A percentile compares a stretch with the other conserved stretches of the same genome.
Evolutionary conservation across 2,888 invertebrate species (phyloP).

Genomic region (Conchocele bisecta): DNA sequence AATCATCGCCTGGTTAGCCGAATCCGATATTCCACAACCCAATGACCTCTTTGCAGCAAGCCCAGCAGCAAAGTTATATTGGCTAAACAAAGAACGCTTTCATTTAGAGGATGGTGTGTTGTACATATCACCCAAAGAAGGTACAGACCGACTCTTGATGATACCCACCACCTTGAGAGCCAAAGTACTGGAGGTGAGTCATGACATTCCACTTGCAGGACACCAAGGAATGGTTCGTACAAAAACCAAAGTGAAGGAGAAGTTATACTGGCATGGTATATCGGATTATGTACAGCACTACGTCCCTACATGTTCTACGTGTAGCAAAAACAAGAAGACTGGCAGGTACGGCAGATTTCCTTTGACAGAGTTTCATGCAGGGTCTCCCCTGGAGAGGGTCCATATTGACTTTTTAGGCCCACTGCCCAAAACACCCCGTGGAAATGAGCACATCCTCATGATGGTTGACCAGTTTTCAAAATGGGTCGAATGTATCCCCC

Average conservation of each 20-base stretch:
- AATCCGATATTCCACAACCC: not conserved
- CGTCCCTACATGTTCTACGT: slow-evolving; percentile 7
- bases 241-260: not conserved
- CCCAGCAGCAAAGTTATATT: slow-evolving; percentile 9
- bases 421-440: not conserved
- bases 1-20: not conserved
- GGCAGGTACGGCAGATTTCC: not conserved
- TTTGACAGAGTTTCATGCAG: slow-evolving; percentile 12
- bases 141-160: not conserved
- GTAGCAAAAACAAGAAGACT: slow-evolving; percentile 12
- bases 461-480: slow-evolving; percentile 25
- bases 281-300: not conserved
- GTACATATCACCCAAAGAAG: not conserved
- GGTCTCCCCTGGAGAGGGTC: slow-evolving; percentile 21
- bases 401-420: slow-evolving; percentile 13
- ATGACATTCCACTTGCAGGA: slow-evolving; percentile 31
- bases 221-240: slow-evolving; percentile 40
- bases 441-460: slow-evolving; percentile 28
- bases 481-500: slow-evolving; percentile 7
- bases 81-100: slow-evolving; percentile 8
- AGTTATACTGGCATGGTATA: slow-evolving; percentile 31
- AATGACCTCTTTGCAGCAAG: not conserved
- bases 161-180: slow-evolving; percentile 10
- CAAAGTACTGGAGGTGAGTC: not conserved
- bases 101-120: not conserved